Conservation (phyloP, 2,113 vertebrate species). For the Gobius niger region DNA sequence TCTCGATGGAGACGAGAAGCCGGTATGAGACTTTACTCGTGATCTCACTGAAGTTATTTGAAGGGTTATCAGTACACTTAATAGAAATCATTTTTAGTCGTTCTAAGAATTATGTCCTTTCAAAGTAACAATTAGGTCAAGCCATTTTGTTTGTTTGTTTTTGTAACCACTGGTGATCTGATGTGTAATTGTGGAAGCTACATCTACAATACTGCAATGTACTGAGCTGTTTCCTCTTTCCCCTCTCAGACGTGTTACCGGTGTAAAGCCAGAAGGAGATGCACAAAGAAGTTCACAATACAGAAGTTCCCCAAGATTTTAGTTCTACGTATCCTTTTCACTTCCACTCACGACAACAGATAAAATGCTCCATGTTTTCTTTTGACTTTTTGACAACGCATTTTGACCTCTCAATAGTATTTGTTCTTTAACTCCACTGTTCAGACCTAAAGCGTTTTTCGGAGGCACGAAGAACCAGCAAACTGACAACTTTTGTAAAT, state of each 20-base stretch:
- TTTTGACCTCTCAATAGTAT: neutral
- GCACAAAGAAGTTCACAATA: conserved; percentile 97
- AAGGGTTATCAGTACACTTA: no score
- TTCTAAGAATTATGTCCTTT: no score
- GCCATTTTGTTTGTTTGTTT: no score
- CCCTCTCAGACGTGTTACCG: conserved; percentile 87
- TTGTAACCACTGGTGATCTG: no score
- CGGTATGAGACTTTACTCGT: conserved; percentile 71
- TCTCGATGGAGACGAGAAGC: conserved; percentile 95
- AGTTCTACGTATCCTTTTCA: conserved; percentile 94
- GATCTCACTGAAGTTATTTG: no score
- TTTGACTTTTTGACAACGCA: neutral
- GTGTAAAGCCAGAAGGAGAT: conserved; percentile 93
- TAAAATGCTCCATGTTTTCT: neutral
- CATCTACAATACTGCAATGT: neutral
- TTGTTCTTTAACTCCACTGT: conserved; percentile 76
- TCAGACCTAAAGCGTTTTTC: conserved; percentile 98
- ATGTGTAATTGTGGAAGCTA: neutral
- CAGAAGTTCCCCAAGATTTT: conserved; percentile 98
- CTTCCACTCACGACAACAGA: neutral
- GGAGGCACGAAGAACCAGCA: conserved; percentile 93
- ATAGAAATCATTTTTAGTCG: no score
- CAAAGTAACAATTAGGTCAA: no score
- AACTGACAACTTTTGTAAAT: conserved; percentile 95
- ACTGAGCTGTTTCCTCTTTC: conserved; percentile 9